Conservation (phyloP, 2,113 vertebrate genomes). For the Agelaius tricolor region DNA sequence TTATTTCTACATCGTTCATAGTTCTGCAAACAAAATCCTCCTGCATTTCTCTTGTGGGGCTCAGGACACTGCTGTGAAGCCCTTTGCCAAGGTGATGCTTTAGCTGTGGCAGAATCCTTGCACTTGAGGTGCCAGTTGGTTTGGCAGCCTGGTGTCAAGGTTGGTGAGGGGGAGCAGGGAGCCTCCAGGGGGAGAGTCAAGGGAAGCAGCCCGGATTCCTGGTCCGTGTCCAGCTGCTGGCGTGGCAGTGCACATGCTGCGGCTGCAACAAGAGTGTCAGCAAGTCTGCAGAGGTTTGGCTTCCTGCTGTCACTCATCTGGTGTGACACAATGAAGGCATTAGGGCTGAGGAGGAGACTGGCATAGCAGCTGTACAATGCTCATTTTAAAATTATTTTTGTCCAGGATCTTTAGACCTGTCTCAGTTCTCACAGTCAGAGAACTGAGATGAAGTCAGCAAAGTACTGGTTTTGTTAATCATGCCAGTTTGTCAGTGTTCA, state of each 20-base stretch:
- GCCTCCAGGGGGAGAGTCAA: background rate
- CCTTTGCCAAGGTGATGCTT: background rate
- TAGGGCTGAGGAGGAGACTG: background rate
- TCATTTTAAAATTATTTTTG: background rate
- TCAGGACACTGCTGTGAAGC: background rate
- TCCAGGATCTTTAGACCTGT: background rate
- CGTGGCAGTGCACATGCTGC: accelerated
- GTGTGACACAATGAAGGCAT: background rate
- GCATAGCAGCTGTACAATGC: background rate
- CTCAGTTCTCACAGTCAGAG: background rate
- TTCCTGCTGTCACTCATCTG: background rate
- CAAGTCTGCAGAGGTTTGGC: background rate
- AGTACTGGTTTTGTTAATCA: background rate
- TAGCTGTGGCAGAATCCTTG: background rate
- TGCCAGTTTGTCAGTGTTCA: background rate
- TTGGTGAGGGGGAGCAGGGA: background rate
- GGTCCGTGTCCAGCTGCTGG: background rate
- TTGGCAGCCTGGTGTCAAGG: background rate
- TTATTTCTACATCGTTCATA: conserved; percentile 35
- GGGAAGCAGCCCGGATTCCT: background rate
- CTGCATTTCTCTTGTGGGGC: background rate
- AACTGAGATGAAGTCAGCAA: background rate
- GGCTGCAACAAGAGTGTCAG: accelerated
- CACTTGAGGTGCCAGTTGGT: background rate
- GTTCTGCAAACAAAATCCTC: background rate